Conservation (phyloP, 2,113 vertebrate genomes). For the Perccottus glenii region DNA sequence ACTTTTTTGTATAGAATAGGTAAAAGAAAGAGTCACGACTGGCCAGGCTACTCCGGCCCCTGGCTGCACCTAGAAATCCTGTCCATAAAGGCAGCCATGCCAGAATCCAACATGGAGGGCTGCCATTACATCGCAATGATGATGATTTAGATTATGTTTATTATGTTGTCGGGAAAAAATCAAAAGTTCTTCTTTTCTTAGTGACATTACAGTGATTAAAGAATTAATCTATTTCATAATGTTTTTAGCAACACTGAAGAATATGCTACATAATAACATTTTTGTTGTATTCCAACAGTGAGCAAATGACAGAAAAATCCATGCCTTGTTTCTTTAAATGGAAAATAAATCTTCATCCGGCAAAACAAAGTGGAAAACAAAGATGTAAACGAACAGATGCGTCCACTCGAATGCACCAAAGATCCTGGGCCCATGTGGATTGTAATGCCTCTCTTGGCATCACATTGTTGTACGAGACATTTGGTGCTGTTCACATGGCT, state of each 20-base stretch:
- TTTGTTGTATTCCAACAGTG: neutral
- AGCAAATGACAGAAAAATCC: neutral
- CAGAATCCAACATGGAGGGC: too few relatives aligned
- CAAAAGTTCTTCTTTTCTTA: too few relatives aligned
- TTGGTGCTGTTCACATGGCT: slow-evolving; percentile 41
- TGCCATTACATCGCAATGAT: too few relatives aligned
- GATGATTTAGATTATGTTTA: too few relatives aligned
- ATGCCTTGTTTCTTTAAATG: neutral
- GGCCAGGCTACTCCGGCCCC: too few relatives aligned
- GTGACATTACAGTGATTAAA: neutral
- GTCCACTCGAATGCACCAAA: slow-evolving; percentile 21
- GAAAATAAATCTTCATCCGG: neutral
- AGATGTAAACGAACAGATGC: slow-evolving; percentile 44
- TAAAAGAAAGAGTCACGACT: too few relatives aligned
- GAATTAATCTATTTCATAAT: neutral
- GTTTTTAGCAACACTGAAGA: neutral
- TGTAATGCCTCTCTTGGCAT: slow-evolving; percentile 31
- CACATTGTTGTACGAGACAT: slow-evolving; percentile 24
- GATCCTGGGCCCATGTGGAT: slow-evolving; percentile 39
- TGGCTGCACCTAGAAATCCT: too few relatives aligned
- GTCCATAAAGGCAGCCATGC: too few relatives aligned
- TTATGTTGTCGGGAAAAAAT: too few relatives aligned
- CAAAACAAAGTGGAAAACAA: slow-evolving; percentile 16
- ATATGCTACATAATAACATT: too few relatives aligned
- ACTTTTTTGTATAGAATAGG: too few relatives aligned